A percentile compares a stretch with the other conserved stretches of the same genome.
Conservation (phyloP, 2,888 invertebrate species). For the Andrena bucephala region DNA sequence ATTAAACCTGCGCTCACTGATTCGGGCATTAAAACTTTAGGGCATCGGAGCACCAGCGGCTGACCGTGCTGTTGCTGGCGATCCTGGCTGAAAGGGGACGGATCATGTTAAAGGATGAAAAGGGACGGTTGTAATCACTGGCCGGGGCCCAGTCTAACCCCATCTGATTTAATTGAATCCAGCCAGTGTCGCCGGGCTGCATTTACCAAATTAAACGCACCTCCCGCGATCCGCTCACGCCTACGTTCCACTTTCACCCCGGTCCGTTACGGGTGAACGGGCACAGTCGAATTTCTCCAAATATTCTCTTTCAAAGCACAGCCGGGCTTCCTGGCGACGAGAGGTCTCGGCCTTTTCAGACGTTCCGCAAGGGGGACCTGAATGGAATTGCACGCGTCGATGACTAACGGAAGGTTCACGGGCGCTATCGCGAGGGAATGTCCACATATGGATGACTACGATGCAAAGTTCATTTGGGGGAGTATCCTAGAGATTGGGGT, state of each 20-base stretch:
- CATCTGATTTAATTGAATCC: conserved; percentile 68
- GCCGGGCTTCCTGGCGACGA: conserved; percentile 6
- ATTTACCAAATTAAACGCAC: conserved; percentile 53
- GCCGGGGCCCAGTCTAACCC: conserved; percentile 22
- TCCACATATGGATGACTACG: not conserved
- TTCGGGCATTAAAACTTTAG: conserved; percentile 75
- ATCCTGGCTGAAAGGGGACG: conserved; percentile 50
- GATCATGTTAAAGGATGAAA: conserved; percentile 51
- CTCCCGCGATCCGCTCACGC: conserved; percentile 9
- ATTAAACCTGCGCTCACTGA: conserved; percentile 72
- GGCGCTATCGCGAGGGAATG: not conserved
- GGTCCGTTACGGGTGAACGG: conserved; percentile 9
- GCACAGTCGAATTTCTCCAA: not conserved
- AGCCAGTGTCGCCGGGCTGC: conserved; percentile 36
- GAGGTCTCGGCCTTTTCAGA: conserved; percentile 2
- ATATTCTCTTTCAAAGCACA: not conserved
- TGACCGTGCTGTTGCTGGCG: conserved; percentile 14
- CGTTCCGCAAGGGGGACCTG: not conserved
- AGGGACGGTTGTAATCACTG: conserved; percentile 61
- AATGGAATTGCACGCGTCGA: conserved; percentile 9
- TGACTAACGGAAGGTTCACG: conserved; percentile 3
- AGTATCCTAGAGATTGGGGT: not conserved
- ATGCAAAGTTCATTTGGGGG: not conserved
- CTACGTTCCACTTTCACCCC: not conserved
- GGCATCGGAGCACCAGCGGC: conserved; percentile 47